These are phyloP conservation scores for Oscheius myriophilus DNA, from an alignment of 2,888 invertebrate genomes.

Conservation along the genomic window DNA sequence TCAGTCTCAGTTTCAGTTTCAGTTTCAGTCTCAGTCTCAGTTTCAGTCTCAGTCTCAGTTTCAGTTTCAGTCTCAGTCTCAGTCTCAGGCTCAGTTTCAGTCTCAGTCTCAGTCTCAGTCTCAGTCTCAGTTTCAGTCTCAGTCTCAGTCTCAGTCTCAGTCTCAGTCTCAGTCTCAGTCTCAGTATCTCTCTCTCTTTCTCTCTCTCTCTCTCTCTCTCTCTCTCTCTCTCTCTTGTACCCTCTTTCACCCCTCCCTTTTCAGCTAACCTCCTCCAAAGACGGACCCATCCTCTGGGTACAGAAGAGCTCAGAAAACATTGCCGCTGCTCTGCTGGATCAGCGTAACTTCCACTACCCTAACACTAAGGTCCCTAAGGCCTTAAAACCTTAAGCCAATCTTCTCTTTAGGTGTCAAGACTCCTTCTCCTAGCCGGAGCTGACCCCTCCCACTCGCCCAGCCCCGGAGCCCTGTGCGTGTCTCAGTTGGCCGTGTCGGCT, in stretches of 20 bases:
- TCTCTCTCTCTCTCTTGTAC: no score
- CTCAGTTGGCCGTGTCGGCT: conserved; percentile 89
- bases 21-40: no score
- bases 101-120: no score
- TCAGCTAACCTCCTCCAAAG: conserved; percentile 30
- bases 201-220: background rate
- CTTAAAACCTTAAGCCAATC: background rate
- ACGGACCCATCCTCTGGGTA: conserved; percentile 33
- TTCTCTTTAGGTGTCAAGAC: conserved; percentile 76
- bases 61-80: no score
- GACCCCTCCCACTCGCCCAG: conserved; percentile 74
- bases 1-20: no score
- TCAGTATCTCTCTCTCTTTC: no score
- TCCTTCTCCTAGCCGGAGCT: conserved; percentile 87
- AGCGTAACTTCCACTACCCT: conserved; percentile 32
- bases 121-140: no score
- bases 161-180: background rate
- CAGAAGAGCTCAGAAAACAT: conserved; percentile 28
- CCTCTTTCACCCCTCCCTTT: no score
- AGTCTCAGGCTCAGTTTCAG: no score
- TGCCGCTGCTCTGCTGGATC: conserved; percentile 16
- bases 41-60: no score
- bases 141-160: background rate
- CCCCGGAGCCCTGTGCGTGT: conserved; percentile 76
- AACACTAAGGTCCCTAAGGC: conserved; percentile 30